phyloP scores from a whole-genome alignment of 2,888 invertebrate species.

The Trachelus iudaicus region DNA sequence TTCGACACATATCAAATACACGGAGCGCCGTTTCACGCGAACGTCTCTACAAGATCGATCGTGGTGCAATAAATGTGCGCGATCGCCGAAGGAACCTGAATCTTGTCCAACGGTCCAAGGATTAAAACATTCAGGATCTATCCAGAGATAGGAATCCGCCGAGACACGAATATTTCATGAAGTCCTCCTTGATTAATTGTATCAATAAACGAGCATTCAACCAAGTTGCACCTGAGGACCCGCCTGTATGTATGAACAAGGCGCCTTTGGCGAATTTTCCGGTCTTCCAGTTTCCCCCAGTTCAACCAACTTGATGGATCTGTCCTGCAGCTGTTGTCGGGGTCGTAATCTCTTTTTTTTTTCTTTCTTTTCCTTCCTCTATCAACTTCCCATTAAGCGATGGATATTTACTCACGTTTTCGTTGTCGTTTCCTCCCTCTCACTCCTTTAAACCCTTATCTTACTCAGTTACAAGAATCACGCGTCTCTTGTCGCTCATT shows the following conservation, averaged over 20 bases:
- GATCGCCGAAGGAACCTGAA: no score
- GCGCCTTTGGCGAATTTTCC: background rate
- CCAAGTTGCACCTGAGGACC: background rate
- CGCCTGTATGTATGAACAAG: background rate
- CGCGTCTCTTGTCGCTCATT: background rate
- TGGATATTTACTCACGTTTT: background rate
- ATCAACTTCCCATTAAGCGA: background rate
- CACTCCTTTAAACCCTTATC: background rate
- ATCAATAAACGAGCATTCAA: background rate
- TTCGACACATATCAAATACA: no score
- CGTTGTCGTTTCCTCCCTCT: background rate
- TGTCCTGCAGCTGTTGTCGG: background rate
- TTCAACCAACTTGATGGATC: background rate
- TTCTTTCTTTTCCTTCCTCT: background rate
- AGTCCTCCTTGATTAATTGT: background rate
- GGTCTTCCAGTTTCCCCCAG: background rate
- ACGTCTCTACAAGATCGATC: no score
- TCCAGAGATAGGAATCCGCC: background rate
- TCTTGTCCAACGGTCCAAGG: no score
- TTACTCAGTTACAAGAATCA: background rate
- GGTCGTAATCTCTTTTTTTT: background rate
- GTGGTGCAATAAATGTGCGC: no score
- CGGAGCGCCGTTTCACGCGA: no score
- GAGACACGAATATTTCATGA: background rate
- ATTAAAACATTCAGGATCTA: no score